Evolutionary conservation across 2,113 vertebrate genomes (phyloP).

Genomic region (Motacilla tschutschensis): DNA sequence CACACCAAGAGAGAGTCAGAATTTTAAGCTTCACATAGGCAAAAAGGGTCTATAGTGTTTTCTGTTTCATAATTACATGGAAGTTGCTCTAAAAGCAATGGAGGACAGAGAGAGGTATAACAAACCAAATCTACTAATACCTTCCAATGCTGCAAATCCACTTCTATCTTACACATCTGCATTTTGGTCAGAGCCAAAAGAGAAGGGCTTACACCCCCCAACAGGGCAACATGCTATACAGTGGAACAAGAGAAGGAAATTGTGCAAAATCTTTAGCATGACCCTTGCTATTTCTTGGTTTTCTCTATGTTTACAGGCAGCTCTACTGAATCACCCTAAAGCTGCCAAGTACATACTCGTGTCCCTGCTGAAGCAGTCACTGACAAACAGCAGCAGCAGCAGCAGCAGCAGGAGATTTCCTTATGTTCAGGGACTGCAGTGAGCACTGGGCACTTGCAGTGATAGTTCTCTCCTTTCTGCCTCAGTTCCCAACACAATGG

Average conservation of each 20-base stretch:
- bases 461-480: not conserved
- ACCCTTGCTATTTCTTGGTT: not conserved
- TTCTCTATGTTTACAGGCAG: not conserved
- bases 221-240: not conserved
- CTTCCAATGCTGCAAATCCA: not conserved
- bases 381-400: not conserved
- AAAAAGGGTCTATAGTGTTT: not conserved
- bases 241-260: not conserved
- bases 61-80: not conserved
- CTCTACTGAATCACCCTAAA: not conserved
- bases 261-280: not conserved
- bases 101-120: not conserved
- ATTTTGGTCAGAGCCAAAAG: not conserved
- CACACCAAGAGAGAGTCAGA: not conserved
- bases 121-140: not conserved
- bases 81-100: not conserved
- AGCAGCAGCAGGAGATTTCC: not conserved
- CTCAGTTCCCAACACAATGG: not conserved
- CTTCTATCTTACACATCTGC: not conserved
- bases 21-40: not conserved
- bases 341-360: not conserved
- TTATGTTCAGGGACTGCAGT: not conserved
- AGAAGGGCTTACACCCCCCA: not conserved
- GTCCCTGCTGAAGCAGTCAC: not conserved
- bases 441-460: not conserved